Conservation (phyloP, 1,140 invertebrate species). For the Drosophila kohkoa region DNA sequence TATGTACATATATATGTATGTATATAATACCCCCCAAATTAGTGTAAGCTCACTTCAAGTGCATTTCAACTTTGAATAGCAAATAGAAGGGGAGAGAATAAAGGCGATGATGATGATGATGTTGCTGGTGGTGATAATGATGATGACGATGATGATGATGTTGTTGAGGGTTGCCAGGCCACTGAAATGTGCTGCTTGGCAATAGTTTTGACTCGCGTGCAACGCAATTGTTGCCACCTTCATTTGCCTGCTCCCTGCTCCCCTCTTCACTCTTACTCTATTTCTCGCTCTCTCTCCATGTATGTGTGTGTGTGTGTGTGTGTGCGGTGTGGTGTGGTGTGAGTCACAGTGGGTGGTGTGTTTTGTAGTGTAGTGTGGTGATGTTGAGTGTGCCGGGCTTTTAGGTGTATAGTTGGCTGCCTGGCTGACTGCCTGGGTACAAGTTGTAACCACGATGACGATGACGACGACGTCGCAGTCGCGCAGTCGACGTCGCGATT, state of each 20-base stretch:
- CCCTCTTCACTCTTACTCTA: no score
- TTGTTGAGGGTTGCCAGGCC: not conserved
- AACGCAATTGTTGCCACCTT: slow-evolving; percentile 75
- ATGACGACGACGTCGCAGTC: not conserved
- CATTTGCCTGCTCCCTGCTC: slow-evolving; percentile 34
- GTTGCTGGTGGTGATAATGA: not conserved
- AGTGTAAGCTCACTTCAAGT: slow-evolving; percentile 4
- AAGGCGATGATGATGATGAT: not conserved
- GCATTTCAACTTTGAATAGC: slow-evolving; percentile 15
- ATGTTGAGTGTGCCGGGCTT: not conserved
- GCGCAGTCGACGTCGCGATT: slow-evolving; percentile 45
- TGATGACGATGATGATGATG: slow-evolving; percentile 4
- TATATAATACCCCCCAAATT: slow-evolving; percentile 7
- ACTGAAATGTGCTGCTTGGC: not conserved
- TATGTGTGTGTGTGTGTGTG: slow-evolving; percentile 8
- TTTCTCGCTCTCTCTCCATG: slow-evolving; percentile 7
- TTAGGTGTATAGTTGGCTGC: slow-evolving; percentile 12
- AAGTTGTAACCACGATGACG: slow-evolving; percentile 68
- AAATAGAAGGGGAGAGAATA: not conserved
- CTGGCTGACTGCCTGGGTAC: not conserved
- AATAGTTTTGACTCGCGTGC: slow-evolving; percentile 42
- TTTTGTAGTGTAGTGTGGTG: not conserved
- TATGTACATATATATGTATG: not conserved
- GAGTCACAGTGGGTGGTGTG: slow-evolving; percentile 9
- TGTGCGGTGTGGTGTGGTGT: slow-evolving; percentile 13